These are phyloP conservation scores for Omphaloscelis lunosa DNA, from an alignment of 2,888 invertebrate genomes.

Conservation along the genomic window DNA sequence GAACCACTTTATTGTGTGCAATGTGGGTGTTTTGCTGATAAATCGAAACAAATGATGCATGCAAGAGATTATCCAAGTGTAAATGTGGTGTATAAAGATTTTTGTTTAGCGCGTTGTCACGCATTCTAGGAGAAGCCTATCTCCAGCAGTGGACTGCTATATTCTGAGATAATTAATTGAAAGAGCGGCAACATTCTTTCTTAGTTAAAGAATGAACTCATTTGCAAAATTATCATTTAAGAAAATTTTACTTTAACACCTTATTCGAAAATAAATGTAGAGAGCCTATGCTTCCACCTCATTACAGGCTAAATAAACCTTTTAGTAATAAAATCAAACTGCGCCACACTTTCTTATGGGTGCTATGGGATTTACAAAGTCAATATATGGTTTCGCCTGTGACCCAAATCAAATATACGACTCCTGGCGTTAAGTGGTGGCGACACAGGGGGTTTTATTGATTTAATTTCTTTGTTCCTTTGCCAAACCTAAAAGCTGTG, in stretches of 20 bases:
- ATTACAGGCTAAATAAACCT: not conserved
- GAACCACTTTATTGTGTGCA: conserved; percentile 19
- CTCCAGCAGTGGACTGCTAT: too few relatives aligned
- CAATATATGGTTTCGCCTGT: conserved; percentile 29
- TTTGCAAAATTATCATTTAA: not conserved
- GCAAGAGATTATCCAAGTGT: not conserved
- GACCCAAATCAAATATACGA: conserved; percentile 47
- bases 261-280: not conserved
- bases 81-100: too few relatives aligned
- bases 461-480: conserved; percentile 29
- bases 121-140: too few relatives aligned
- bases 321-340: not conserved
- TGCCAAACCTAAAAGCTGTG: not conserved
- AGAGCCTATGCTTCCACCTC: not conserved
- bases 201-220: not conserved
- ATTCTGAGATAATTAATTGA: not conserved
- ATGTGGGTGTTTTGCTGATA: not conserved
- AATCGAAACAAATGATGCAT: not conserved
- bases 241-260: not conserved
- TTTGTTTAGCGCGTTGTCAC: too few relatives aligned
- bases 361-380: conserved; percentile 22
- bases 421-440: conserved; percentile 39
- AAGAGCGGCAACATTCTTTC: not conserved
- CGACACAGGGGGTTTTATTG: conserved; percentile 42
- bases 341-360: not conserved